phyloP scores from a whole-genome alignment of 2,113 vertebrate species.

The Zapornia atra region DNA sequence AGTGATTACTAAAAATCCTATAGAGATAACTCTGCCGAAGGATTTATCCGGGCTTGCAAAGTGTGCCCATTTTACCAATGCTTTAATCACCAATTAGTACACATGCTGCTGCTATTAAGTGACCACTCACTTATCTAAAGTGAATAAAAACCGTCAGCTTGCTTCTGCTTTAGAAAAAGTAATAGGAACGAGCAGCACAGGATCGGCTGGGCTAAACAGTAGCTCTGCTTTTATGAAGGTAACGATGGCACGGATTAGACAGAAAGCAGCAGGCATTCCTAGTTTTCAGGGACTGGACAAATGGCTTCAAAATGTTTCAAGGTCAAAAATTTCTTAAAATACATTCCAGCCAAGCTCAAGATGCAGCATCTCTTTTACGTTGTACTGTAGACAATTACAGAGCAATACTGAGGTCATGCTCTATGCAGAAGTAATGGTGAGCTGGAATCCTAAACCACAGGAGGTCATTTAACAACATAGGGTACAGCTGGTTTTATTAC shows the following conservation, averaged over 20 bases:
- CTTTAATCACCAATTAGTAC: slow-evolving; percentile 51
- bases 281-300: slow-evolving; percentile 37
- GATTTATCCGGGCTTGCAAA: slow-evolving; percentile 47
- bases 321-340: slow-evolving; percentile 47
- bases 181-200: background rate
- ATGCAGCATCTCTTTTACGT: background rate
- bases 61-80: background rate
- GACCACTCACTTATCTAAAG: slow-evolving; percentile 16
- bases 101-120: slow-evolving; percentile 9
- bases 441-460: background rate
- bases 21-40: slow-evolving; percentile 12
- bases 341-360: slow-evolving; percentile 19
- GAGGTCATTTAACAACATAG: background rate
- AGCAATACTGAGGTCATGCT: slow-evolving; percentile 18
- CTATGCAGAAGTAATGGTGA: background rate
- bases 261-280: slow-evolving; percentile 57
- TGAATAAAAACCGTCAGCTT: slow-evolving; percentile 27
- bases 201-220: slow-evolving; percentile 22
- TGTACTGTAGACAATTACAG: slow-evolving; percentile 13
- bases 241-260: slow-evolving; percentile 18
- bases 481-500: background rate
- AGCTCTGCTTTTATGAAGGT: slow-evolving; percentile 53
- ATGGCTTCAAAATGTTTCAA: slow-evolving; percentile 58
- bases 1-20: slow-evolving; percentile 21
- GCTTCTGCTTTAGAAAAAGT: background rate